Conservation (phyloP, 2,113 vertebrate species). For the Takifugu bimaculatus region DNA sequence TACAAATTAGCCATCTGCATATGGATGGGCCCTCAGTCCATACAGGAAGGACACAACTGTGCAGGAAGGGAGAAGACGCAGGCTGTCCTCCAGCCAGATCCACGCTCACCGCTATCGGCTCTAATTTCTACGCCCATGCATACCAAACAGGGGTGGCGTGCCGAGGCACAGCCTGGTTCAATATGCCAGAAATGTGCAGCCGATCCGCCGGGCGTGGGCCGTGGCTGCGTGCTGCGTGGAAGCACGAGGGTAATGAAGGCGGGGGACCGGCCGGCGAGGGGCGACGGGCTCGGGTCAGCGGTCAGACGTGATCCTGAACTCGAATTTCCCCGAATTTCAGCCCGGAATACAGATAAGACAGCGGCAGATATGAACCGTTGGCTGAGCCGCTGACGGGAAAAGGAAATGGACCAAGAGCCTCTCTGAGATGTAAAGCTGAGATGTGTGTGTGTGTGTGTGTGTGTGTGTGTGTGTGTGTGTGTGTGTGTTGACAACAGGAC, state of each 20-base stretch:
- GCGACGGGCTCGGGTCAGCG: conserved; percentile 68
- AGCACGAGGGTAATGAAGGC: conserved; percentile 53
- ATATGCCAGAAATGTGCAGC: conserved; percentile 15
- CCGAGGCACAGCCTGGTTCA: conserved; percentile 13
- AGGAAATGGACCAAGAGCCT: conserved; percentile 62
- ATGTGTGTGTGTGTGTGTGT: conserved; percentile 32
- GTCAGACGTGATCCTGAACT: conserved; percentile 70
- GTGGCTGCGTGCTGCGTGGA: conserved; percentile 24
- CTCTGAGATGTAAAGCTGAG: conserved; percentile 57
- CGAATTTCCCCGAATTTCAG: conserved; percentile 67
- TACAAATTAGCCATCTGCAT: conserved; percentile 69
- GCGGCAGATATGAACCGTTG: conserved; percentile 49
- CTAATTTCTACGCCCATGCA: conserved; percentile 44
- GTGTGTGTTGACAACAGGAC: conserved; percentile 30
- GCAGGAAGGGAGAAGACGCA: conserved; percentile 34
- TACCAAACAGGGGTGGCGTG: conserved; percentile 32
- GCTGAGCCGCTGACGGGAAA: conserved; percentile 48
- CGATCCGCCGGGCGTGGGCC: conserved; percentile 28
- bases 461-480: conserved; percentile 16
- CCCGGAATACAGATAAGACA: conserved; percentile 72
- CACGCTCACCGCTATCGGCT: conserved; percentile 28
- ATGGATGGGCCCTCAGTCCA: conserved; percentile 60
- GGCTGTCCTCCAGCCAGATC: conserved; percentile 29
- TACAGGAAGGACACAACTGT: conserved; percentile 62
- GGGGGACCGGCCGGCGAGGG: conserved; percentile 12